Evolutionary conservation across 2,797 vertebrate species (phyloP), one percentile per base, ranked within the genome.

Genomic region (Bovichtus variegatus): DNA sequence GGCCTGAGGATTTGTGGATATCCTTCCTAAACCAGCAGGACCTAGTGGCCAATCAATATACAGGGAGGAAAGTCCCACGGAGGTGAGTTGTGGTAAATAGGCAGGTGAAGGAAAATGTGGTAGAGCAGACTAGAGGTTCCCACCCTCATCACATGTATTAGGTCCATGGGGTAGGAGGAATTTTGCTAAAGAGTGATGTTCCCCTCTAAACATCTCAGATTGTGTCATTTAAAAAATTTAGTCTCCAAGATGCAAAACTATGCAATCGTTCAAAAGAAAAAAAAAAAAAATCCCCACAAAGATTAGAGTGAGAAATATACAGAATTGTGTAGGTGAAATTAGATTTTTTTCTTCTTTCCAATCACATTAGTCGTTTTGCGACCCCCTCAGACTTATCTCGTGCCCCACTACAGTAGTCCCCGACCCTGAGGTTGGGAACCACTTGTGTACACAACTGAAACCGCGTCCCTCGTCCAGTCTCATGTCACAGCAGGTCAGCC

Each of bases 401-500:
- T n/a, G n/a, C n/a, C n/a, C n/a, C n/a, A n/a, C n/a, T n/a, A n/a
- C n/a, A n/a, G n/a, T n/a, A n/a, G n/a, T n/a, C n/a, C n/a, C n/a
- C n/a, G n/a, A 15, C n/a, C n/a, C n/a, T n/a, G n/a, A n/a, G n/a
- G n/a, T n/a, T n/a, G n/a, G n/a, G n/a, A n/a, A n/a, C n/a, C n/a
- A n/a, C n/a, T n/a, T n/a, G n/a, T n/a, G n/a, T n/a, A n/a, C n/a
- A n/a, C n/a, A n/a, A n/a, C n/a, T n/a, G n/a, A n/a, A n/a, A n/a
- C n/a, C 13, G 18, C 9, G 21, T 66, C 31, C 53, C 10, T 41
- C 10, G 2, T 43, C 43, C 16, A 16, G 13, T 38, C 49, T 55
- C 16, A 86, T 81, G 71, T 81, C 5, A 55, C 81, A 41, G 13
- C 40, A 23, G 71, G 54, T 84, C 70, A 9, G 84, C 57, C 40